Percentiles rank a stretch among this genome's conserved stretches.
These are phyloP conservation scores for Catharus ustulatus DNA, from an alignment of 2,797 vertebrate species.

Conservation along the genomic window DNA sequence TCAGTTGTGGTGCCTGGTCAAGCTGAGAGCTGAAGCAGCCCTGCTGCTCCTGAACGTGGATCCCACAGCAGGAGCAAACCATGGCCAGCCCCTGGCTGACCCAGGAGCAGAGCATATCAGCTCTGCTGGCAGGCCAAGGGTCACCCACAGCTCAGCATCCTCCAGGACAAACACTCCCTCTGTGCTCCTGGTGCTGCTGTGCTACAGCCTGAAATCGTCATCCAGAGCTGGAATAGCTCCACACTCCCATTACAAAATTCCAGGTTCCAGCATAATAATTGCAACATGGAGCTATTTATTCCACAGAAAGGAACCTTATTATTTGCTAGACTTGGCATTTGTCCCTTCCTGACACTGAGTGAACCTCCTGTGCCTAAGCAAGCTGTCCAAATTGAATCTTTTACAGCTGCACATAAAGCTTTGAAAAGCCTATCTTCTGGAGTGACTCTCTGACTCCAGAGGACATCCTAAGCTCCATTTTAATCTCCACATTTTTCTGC, in stretches of 20 bases:
- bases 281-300: neutral
- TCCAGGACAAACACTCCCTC: neutral
- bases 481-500: neutral
- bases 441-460: neutral
- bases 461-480: neutral
- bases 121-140: neutral
- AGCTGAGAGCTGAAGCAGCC: neutral
- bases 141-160: neutral
- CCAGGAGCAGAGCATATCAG: neutral
- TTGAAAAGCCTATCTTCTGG: neutral
- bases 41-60: fast-evolving
- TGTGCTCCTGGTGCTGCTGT: neutral
- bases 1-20: fast-evolving
- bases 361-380: neutral
- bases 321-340: neutral
- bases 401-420: neutral
- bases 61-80: neutral
- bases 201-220: neutral
- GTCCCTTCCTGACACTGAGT: neutral
- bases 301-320: neutral
- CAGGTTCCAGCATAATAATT: neutral
- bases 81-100: fast-evolving
- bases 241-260: neutral
- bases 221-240: neutral
- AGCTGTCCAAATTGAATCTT: neutral